Evolutionary conservation across 1,140 invertebrate species (phyloP), one percentile per base, ranked within the genome.

Genomic region (Brachionus koreanus): DNA sequence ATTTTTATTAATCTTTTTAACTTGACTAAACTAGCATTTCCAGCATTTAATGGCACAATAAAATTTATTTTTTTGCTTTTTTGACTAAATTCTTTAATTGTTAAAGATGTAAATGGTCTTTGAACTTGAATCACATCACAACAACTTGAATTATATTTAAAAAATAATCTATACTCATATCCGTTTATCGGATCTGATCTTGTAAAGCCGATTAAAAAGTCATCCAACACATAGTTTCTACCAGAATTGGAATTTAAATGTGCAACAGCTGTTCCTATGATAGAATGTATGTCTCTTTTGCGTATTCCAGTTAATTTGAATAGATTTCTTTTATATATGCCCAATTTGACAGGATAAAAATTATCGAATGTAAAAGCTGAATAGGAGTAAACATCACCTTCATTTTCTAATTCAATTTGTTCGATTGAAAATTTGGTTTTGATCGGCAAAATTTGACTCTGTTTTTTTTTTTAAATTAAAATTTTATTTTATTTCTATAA

Each of bases 301-400:
- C 69, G 6, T 25, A n/a, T 35, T 4, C 69, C 69, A 10, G 69
- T 74, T 7, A 74, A 16, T 29, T 74, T 74, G 25, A 74, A 29
- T 23, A 33, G 2, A 46, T 74, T 74, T 74, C 69, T 10, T 74
- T 74, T 74, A 46, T 74, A 74, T 13, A 74, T 74, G 19, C 69
- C 69, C 10, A 46, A 46, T 46, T 74, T 42, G 9, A 42, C 16
- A 10, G 69, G 69, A 46, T 74, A 74, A 19, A 74, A 74, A 9
- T 74, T 74, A 12, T 74, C 69, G 39, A 13, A 46, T 25, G 69
- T 74, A 74, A 74, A 74, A 6, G 69, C 69, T 10, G 69, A 74
- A 74, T 74, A 74, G 13, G 69, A 46, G 25, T 74, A 74, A 74
- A 74, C 25, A 35, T 74, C 69, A 9, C 69, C 69, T 49, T 74